phyloP scores from a whole-genome alignment of 2,888 invertebrate species.

The Lepidonotus clava region DNA sequence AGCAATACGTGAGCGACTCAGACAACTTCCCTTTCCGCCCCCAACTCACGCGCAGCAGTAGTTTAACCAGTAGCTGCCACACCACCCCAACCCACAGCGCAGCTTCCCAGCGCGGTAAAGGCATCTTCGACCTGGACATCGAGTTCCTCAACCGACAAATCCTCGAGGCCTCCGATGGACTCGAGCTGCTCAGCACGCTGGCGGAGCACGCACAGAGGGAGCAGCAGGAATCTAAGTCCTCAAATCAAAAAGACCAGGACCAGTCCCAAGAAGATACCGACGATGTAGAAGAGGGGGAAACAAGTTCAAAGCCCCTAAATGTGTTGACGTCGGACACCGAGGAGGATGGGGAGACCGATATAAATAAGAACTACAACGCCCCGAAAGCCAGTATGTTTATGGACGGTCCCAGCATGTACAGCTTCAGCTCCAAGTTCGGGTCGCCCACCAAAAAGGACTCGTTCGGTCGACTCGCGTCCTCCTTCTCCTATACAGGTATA shows the following conservation, averaged over 20 bases:
- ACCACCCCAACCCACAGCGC: neutral
- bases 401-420: slow-evolving; percentile 22
- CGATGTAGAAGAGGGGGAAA: neutral
- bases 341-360: slow-evolving; percentile 55
- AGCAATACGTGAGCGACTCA: neutral
- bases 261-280: neutral
- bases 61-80: slow-evolving; percentile 13
- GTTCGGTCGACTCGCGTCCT: neutral
- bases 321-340: neutral
- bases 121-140: neutral
- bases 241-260: neutral
- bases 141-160: slow-evolving; percentile 44
- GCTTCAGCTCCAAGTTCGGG: slow-evolving; percentile 18
- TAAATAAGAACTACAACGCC: slow-evolving; percentile 62
- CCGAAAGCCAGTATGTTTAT: slow-evolving; percentile 57
- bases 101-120: slow-evolving; percentile 21
- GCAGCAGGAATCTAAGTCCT: neutral
- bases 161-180: slow-evolving; percentile 46
- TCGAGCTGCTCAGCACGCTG: slow-evolving; percentile 53
- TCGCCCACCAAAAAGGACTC: slow-evolving; percentile 2
- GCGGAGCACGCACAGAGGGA: slow-evolving; percentile 32
- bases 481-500: slow-evolving; percentile 28
- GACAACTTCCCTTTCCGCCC: neutral
- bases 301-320: neutral
- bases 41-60: neutral